A percentile compares a stretch with the other conserved stretches of the same genome.
Evolutionary conservation across 92 coral and sea anemone species (phyloP).

Genomic region (Parazoanthus swiftii): DNA sequence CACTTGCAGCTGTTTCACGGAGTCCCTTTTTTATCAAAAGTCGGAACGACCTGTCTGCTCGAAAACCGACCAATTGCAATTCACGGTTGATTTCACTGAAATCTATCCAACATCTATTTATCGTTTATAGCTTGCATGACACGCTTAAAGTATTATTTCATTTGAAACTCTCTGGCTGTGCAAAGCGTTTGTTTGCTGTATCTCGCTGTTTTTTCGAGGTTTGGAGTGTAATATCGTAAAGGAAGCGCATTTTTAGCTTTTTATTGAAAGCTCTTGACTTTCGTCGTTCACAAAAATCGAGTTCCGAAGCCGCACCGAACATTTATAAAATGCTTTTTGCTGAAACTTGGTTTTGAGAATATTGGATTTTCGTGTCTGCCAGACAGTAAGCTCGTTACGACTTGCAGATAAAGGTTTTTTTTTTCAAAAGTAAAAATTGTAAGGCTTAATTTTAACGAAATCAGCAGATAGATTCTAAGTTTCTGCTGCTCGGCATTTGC

Average conservation of each 20-base stretch:
- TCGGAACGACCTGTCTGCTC: neutral
- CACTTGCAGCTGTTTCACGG: neutral
- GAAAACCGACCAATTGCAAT: neutral
- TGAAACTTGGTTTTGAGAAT: neutral
- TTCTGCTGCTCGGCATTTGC: neutral
- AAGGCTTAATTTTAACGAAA: too few species aligned
- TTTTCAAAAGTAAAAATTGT: neutral
- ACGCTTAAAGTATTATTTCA: neutral
- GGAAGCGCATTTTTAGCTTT: neutral
- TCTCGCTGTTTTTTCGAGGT: neutral
- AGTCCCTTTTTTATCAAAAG: neutral
- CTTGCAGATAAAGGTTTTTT: neutral
- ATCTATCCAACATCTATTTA: neutral
- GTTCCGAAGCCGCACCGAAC: too few species aligned
- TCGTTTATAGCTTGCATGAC: neutral
- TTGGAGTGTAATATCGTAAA: neutral
- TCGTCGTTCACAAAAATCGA: too few species aligned
- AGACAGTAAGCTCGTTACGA: neutral
- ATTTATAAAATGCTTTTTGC: neutral
- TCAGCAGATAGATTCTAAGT: neutral
- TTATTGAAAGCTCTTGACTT: too few species aligned
- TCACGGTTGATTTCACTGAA: slow-evolving; percentile 33
- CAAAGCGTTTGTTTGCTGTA: neutral
- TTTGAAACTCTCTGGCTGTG: neutral
- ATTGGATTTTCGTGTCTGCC: neutral